Evolutionary conservation across 2,888 invertebrate genomes (phyloP).

Genomic region (Lapara coniferarum): DNA sequence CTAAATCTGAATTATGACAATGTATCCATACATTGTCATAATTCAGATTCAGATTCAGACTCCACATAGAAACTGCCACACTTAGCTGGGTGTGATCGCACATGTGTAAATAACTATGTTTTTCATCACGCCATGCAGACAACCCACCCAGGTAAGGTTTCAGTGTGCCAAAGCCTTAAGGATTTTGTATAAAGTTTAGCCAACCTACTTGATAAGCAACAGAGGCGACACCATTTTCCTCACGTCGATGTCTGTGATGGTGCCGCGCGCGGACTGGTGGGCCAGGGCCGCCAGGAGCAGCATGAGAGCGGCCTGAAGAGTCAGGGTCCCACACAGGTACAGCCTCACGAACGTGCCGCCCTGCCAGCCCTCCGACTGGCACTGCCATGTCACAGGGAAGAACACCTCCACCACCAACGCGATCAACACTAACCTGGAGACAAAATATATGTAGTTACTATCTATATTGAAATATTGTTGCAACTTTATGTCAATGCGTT

Average conservation of each 20-base stretch:
- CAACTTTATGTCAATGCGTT: no score
- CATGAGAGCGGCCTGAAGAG: slow-evolving; percentile 85
- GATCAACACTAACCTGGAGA: slow-evolving; percentile 86
- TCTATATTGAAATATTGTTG: no score
- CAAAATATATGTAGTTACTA: slow-evolving; percentile 25
- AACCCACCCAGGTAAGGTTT: no score
- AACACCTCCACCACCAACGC: slow-evolving; percentile 86
- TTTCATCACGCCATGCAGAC: no score
- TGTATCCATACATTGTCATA: no score
- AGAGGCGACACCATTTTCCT: slow-evolving; percentile 88
- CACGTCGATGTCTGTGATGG: slow-evolving; percentile 89
- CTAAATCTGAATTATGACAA: no score
- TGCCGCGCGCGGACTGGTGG: slow-evolving; percentile 89
- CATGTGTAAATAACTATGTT: no score
- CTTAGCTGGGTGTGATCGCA: no score
- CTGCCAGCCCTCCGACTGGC: slow-evolving; percentile 86
- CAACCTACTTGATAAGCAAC: slow-evolving; percentile 86
- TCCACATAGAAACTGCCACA: no score
- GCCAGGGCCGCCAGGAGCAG: slow-evolving; percentile 86
- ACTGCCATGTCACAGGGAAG: slow-evolving; percentile 87
- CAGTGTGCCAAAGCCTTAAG: no score
- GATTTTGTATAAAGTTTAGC: no score
- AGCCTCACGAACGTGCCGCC: slow-evolving; percentile 89
- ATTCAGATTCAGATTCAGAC: no score
- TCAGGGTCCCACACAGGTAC: slow-evolving; percentile 88